Evolutionary conservation across 2,797 vertebrate genomes (phyloP).

Genomic region (Cyclura pinguis): DNA sequence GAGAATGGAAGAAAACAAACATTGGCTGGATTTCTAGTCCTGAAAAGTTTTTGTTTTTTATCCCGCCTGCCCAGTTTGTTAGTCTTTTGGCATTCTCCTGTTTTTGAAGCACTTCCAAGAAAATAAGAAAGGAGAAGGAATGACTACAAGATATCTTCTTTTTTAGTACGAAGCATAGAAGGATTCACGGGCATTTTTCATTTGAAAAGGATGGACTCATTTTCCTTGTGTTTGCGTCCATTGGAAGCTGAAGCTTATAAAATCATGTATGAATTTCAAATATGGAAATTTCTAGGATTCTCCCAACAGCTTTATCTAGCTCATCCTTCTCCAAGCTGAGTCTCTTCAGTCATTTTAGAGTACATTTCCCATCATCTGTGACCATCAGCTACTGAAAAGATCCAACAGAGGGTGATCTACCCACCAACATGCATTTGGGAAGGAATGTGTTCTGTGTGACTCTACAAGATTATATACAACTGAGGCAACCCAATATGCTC

Average conservation of each 20-base stretch:
- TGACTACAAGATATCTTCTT: slow-evolving; percentile 61
- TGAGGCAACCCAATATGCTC: neutral
- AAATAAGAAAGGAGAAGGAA: slow-evolving; percentile 45
- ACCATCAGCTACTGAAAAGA: neutral
- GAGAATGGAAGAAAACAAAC: slow-evolving; percentile 76
- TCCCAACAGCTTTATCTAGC: neutral
- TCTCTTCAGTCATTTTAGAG: neutral
- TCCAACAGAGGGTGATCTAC: neutral
- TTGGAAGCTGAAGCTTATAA: neutral
- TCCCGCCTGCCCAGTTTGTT: slow-evolving; percentile 71
- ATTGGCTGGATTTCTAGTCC: slow-evolving; percentile 71
- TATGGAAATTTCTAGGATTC: neutral
- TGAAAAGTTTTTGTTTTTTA: slow-evolving; percentile 67
- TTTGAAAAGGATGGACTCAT: slow-evolving; percentile 42
- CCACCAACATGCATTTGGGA: neutral
- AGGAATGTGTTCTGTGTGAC: neutral
- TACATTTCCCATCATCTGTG: too few species aligned
- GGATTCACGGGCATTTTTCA: slow-evolving; percentile 64
- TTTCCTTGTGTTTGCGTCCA: slow-evolving; percentile 33
- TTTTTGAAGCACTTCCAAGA: slow-evolving; percentile 39
- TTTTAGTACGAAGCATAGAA: slow-evolving; percentile 56
- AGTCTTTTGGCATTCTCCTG: slow-evolving; percentile 65
- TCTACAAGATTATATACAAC: neutral
- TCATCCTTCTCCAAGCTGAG: neutral
- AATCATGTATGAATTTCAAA: slow-evolving; percentile 7